These are phyloP conservation scores for Griposia aprilina DNA, from an alignment of 2,888 invertebrate species.

Conservation along the genomic window DNA sequence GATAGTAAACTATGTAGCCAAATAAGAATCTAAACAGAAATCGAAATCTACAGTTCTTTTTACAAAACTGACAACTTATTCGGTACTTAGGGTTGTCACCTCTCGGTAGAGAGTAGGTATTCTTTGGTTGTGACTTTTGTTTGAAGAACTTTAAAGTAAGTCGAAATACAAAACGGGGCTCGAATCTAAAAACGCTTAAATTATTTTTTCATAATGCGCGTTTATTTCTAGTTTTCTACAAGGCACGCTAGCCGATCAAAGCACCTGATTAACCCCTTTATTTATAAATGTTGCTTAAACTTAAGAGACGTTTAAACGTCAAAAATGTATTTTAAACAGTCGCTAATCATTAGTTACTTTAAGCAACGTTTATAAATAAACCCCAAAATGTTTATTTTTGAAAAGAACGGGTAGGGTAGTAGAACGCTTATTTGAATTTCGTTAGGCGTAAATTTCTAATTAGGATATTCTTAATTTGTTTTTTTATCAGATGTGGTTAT, in stretches of 20 bases:
- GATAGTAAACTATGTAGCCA: not conserved
- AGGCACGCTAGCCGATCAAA: not conserved
- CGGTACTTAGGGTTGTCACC: too few relatives aligned
- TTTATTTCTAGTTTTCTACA: not conserved
- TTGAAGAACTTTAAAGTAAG: not conserved
- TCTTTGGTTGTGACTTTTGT: not conserved
- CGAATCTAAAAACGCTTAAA: too few relatives aligned
- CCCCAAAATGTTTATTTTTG: not conserved
- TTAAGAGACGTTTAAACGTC: too few relatives aligned
- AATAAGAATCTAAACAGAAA: not conserved
- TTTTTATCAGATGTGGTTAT: not conserved
- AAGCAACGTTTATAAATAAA: too few relatives aligned
- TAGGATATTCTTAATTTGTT: not conserved
- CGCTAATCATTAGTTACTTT: too few relatives aligned
- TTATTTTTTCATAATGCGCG: too few relatives aligned
- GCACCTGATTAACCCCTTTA: not conserved
- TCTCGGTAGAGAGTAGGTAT: too few relatives aligned
- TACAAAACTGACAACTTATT: not conserved
- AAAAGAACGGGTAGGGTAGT: not conserved
- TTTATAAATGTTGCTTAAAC: too few relatives aligned
- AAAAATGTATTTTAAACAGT: too few relatives aligned
- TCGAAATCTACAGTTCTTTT: not conserved
- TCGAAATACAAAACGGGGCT: too few relatives aligned
- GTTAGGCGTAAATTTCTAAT: not conserved
- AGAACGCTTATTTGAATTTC: not conserved